phyloP scores from a whole-genome alignment of 2,888 invertebrate species.

The Lasioglossum pauxillum region DNA sequence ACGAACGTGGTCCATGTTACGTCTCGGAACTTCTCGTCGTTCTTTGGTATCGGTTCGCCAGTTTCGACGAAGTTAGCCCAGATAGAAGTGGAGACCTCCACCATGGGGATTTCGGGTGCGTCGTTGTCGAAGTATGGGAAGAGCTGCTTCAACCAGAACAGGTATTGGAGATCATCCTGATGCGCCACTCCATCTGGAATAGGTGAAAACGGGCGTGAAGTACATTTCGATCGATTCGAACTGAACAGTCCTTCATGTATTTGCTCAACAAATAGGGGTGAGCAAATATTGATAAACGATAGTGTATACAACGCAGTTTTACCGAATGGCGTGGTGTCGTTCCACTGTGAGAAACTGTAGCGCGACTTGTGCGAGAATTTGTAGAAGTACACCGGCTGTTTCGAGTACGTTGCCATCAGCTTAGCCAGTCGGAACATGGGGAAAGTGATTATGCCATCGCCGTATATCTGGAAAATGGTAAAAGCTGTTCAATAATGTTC shows the following conservation, averaged over 20 bases:
- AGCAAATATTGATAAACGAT: background rate
- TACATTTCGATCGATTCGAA: background rate
- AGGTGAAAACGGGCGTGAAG: background rate
- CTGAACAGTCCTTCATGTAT: background rate
- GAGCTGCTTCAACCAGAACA: slow-evolving; percentile 82
- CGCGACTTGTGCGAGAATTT: slow-evolving; percentile 87
- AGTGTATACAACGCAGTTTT: slow-evolving; percentile 34
- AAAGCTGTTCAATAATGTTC: background rate
- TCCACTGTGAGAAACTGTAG: slow-evolving; percentile 86
- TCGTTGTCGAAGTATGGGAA: slow-evolving; percentile 83
- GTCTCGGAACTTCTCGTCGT: slow-evolving; percentile 66
- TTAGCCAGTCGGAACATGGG: slow-evolving; percentile 87
- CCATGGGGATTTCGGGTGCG: slow-evolving; percentile 84
- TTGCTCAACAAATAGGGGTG: background rate
- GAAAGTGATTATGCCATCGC: slow-evolving; percentile 87
- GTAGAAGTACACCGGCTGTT: slow-evolving; percentile 87
- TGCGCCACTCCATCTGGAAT: slow-evolving; percentile 83
- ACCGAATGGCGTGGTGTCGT: slow-evolving; percentile 85
- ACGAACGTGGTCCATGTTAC: slow-evolving; percentile 83
- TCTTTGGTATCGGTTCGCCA: slow-evolving; percentile 85
- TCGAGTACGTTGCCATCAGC: slow-evolving; percentile 86
- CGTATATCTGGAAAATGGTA: slow-evolving; percentile 82
- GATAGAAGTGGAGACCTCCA: slow-evolving; percentile 83
- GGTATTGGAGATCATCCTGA: slow-evolving; percentile 86
- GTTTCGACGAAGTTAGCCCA: slow-evolving; percentile 84